phyloP scores from a whole-genome alignment of 2,113 vertebrate species.

The Scartelaos histophorus region DNA sequence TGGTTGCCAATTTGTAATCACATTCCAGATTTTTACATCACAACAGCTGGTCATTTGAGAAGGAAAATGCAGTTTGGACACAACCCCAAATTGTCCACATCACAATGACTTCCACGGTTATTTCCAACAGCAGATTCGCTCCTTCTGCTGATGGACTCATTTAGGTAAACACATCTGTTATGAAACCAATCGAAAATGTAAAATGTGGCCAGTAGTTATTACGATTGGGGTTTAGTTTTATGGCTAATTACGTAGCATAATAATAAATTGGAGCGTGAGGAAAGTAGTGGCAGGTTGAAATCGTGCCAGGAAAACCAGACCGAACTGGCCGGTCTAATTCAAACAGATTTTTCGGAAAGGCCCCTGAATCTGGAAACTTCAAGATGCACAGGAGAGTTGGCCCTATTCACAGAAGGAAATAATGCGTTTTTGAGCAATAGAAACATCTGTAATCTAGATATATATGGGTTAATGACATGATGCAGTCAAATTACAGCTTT shows the following conservation, averaged over 20 bases:
- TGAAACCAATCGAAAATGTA: neutral
- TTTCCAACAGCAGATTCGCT: neutral
- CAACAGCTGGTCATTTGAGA: conserved; percentile 6
- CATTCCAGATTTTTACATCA: neutral
- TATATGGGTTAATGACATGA: too few species aligned
- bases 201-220: neutral
- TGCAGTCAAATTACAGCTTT: too few species aligned
- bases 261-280: too few species aligned
- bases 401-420: too few species aligned
- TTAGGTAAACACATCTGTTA: neutral
- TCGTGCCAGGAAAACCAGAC: too few species aligned
- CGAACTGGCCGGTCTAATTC: too few species aligned
- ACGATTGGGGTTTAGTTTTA: neutral
- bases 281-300: too few species aligned
- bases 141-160: neutral
- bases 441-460: too few species aligned
- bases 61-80: neutral
- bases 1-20: neutral
- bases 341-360: too few species aligned
- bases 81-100: neutral
- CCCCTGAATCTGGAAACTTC: too few species aligned
- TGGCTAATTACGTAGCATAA: neutral
- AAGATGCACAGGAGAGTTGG: too few species aligned
- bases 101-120: neutral
- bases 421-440: too few species aligned